A percentile compares a stretch with the other conserved stretches of the same genome.
Conservation (phyloP, 35 echinoderm and acorn worm species). For the Holothuria glaberrima region DNA sequence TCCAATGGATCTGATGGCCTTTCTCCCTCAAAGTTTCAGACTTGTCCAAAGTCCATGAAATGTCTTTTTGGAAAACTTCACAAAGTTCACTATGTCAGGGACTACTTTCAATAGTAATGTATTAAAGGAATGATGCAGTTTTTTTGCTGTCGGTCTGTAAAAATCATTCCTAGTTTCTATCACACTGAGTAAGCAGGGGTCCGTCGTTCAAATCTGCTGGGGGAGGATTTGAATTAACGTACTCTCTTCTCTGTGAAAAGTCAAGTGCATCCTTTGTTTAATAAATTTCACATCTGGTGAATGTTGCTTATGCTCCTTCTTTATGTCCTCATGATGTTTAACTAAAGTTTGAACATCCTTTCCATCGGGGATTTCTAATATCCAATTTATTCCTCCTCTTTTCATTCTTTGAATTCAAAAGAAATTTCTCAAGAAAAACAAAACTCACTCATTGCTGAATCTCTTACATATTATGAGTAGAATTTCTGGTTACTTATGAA, state of each 20-base stretch:
- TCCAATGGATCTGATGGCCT: background rate
- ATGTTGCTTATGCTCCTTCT: slow-evolving; percentile 39
- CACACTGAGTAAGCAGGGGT: slow-evolving; percentile 27
- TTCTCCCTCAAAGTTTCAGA: slow-evolving; percentile 10
- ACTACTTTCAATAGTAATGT: slow-evolving; percentile 19
- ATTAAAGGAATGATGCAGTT: background rate
- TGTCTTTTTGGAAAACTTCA: slow-evolving; percentile 4
- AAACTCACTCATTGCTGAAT: background rate
- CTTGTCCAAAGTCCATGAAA: background rate
- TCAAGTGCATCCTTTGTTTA: slow-evolving; percentile 36
- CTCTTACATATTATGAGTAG: background rate
- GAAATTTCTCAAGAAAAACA: background rate
- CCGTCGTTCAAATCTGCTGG: background rate
- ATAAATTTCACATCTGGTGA: slow-evolving; percentile 10
- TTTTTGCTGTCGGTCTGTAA: background rate
- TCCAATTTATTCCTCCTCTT: slow-evolving; percentile 15
- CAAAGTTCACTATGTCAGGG: background rate
- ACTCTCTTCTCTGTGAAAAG: slow-evolving; percentile 22
- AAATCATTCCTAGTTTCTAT: background rate
- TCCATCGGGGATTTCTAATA: background rate
- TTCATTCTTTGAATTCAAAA: slow-evolving; percentile 18
- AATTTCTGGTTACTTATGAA: background rate
- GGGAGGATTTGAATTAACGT: slow-evolving; percentile 1
- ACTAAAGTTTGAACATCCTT: slow-evolving; percentile 20
- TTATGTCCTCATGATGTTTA: slow-evolving; percentile 35